Evolutionary conservation across 1,140 invertebrate species (phyloP), one percentile per base, ranked within the genome.

Genomic region (Drosophila baimaii): DNA sequence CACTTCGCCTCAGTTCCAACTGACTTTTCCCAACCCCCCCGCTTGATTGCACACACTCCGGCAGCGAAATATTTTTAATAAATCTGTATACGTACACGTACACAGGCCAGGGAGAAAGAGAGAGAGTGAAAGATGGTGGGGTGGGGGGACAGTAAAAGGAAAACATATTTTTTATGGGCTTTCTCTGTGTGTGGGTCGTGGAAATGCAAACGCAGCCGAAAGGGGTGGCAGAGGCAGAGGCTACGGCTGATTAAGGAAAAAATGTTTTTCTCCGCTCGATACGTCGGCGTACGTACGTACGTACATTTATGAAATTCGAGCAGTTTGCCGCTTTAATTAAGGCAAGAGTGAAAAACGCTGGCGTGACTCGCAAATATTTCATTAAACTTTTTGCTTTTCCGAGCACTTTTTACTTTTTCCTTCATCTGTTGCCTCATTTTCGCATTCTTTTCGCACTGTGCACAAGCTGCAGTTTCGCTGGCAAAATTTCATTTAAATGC

Each of bases 401-500:
- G 31, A 54, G 51, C 51, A 33, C 13, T 54, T 43, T 29, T 31
- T 49, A 17, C 29, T 29, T 39, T 66, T 69, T 62, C 37, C 23
- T 25, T 35, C 13, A 63, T 59, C 61, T 63, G 61, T 59, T 63
- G 54, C 61, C 61, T 58, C 35, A 56, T 62, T 68, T 80, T 73
- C 43, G 65, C 62, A 69, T 69, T 39, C 56, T 58, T 75, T 80
- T 80, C 70, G 55, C 41, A 44, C 57, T 59, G 39, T 57, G 52
- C 70, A 23, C 3, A 6, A 6, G 47, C 17, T 64, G 63, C 79
- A 81, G 57, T 82, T 54, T 78, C 61, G 71, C 69, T 43, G 58
- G 65, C 61, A 61, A 83, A 82, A 79, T 69, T 83, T 79, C 80
- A 79, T 83, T 83, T 83, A 79, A 79, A 79, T 83, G 64, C 80